These are phyloP conservation scores for Manduca sexta DNA, from an alignment of 1,140 invertebrate genomes.

Conservation along the genomic window DNA sequence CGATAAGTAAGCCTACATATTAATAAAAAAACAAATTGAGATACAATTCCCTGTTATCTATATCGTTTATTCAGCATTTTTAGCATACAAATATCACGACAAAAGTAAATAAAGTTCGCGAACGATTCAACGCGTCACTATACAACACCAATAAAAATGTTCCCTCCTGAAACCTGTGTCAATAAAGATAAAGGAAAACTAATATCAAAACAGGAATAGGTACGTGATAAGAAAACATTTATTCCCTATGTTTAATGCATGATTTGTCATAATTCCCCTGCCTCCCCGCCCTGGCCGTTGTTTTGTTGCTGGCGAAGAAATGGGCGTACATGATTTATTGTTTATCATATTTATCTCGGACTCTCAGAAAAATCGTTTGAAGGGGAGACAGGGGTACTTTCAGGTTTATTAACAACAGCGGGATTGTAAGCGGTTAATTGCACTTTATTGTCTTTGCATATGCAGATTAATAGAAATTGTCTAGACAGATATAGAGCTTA, in stretches of 20 bases:
- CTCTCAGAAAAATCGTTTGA: conserved; percentile 48
- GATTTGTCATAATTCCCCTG: conserved; percentile 71
- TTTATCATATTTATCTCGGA: conserved; percentile 65
- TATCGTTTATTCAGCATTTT: not conserved
- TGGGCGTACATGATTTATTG: conserved; percentile 64
- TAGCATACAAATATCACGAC: not conserved
- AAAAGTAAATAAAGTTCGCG: conserved; percentile 18
- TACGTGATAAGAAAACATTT: conserved; percentile 73
- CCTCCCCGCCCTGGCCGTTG: conserved; percentile 54
- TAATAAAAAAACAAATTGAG: too few relatives aligned
- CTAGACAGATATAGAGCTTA: too few relatives aligned
- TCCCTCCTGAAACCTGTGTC: conserved; percentile 65
- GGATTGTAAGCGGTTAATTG: conserved; percentile 41
- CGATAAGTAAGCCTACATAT: too few relatives aligned
- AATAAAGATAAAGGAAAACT: conserved; percentile 72
- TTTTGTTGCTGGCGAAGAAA: conserved; percentile 61
- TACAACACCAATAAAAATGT: conserved; percentile 51
- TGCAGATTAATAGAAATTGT: too few relatives aligned
- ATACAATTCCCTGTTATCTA: too few relatives aligned
- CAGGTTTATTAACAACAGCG: conserved; percentile 57
- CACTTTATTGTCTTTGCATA: conserved; percentile 19
- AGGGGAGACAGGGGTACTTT: conserved; percentile 41
- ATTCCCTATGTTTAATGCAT: conserved; percentile 73
- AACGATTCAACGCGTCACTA: conserved; percentile 32
- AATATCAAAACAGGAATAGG: conserved; percentile 71